These are phyloP conservation scores for Neotoxoptera formosana DNA, from an alignment of 1,140 invertebrate genomes.

Conservation along the genomic window DNA sequence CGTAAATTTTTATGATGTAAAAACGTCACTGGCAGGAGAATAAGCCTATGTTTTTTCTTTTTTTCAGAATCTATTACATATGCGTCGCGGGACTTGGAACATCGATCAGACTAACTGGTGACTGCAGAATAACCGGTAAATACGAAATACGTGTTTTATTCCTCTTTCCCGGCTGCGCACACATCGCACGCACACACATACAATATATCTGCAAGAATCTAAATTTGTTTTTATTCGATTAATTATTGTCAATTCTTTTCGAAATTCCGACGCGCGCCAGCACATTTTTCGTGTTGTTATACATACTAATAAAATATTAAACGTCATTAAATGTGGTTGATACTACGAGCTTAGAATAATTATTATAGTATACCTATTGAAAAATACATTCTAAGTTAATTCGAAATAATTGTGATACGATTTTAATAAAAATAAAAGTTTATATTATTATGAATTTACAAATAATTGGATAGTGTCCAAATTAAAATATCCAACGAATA, in stretches of 20 bases:
- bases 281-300: neutral
- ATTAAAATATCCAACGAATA: neutral
- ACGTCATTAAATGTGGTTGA: neutral
- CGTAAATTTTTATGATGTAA: constrained; percentile 37
- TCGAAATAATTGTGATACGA: neutral
- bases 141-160: neutral
- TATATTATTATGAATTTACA: neutral
- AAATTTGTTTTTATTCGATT: neutral
- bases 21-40: neutral
- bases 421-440: neutral
- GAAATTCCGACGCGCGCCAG: neutral
- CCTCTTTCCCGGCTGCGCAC: neutral
- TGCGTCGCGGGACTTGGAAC: neutral
- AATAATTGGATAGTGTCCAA: neutral
- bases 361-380: neutral
- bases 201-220: too few relatives aligned
- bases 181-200: neutral
- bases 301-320: neutral
- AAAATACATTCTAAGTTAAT: neutral
- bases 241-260: neutral
- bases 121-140: neutral
- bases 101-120: neutral
- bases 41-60: neutral
- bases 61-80: constrained; percentile 15
- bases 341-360: neutral